Conservation (phyloP, 2,888 invertebrate species). For the Ectobius pallidus region DNA sequence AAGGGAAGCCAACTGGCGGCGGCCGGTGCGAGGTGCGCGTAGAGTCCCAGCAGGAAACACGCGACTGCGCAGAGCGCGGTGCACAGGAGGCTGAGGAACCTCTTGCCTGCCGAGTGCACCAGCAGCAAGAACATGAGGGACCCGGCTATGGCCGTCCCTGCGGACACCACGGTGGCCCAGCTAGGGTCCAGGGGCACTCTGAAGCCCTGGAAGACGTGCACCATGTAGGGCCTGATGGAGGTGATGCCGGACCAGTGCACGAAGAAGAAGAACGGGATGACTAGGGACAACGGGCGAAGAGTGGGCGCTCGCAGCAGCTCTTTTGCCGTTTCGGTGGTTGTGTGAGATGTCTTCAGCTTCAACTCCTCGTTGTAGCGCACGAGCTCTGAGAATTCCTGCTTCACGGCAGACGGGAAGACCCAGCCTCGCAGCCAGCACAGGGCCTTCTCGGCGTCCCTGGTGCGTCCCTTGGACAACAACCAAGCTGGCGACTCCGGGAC, state of each 20-base stretch:
- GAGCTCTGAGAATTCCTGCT: slow-evolving; percentile 60
- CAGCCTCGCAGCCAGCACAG: slow-evolving; percentile 62
- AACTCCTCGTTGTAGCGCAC: slow-evolving; percentile 55
- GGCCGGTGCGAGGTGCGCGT: neutral
- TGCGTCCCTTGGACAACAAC: slow-evolving; percentile 14
- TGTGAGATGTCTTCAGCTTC: too few relatives aligned
- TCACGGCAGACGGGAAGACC: slow-evolving; percentile 59
- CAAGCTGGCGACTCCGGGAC: slow-evolving; percentile 4
- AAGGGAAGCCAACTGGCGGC: slow-evolving; percentile 50
- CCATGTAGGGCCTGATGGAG: slow-evolving; percentile 62
- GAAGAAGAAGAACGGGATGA: slow-evolving; percentile 62
- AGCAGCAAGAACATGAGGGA: neutral
- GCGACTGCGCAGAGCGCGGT: neutral
- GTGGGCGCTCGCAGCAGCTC: slow-evolving; percentile 61
- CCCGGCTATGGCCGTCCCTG: slow-evolving; percentile 4
- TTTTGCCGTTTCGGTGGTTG: neutral
- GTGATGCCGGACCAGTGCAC: slow-evolving; percentile 59
- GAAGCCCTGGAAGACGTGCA: slow-evolving; percentile 58
- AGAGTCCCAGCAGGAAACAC: neutral
- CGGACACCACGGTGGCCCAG: slow-evolving; percentile 55
- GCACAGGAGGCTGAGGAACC: neutral
- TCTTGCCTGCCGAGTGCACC: slow-evolving; percentile 1
- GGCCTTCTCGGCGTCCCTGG: neutral
- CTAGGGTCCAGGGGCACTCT: slow-evolving; percentile 52
- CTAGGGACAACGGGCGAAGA: slow-evolving; percentile 59